These are phyloP conservation scores for Drosophila asahinai DNA, from an alignment of 1,140 invertebrate genomes.

Conservation along the genomic window DNA sequence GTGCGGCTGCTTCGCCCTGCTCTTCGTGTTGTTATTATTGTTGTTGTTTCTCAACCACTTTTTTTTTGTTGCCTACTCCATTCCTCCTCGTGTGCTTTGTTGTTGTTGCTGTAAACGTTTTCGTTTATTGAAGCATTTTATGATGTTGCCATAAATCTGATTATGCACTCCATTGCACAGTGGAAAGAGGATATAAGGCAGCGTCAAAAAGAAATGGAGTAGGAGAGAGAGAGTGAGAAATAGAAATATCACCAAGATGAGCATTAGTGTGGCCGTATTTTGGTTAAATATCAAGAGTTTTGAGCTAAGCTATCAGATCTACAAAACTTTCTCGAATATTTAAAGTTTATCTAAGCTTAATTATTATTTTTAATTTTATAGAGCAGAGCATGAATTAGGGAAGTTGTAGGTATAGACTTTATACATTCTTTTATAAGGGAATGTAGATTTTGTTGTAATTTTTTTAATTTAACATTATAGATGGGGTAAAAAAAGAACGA, in stretches of 20 bases:
- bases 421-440: no score
- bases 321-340: not conserved
- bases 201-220: not conserved
- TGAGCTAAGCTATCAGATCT: no score
- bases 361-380: not conserved
- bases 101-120: slow-evolving; percentile 69
- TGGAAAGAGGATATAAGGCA: slow-evolving; percentile 13
- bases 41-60: slow-evolving; percentile 68
- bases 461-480: no score
- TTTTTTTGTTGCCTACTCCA: slow-evolving; percentile 43
- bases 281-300: not conserved
- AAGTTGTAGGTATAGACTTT: no score
- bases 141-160: slow-evolving; percentile 82
- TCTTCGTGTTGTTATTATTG: slow-evolving; percentile 44
- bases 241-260: not conserved
- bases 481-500: no score
- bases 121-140: slow-evolving; percentile 82
- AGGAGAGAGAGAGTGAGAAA: not conserved
- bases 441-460: no score
- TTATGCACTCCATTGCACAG: slow-evolving; percentile 78
- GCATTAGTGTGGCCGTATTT: slow-evolving; percentile 24
- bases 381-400: not conserved
- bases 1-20: slow-evolving; percentile 64
- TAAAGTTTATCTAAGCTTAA: not conserved
- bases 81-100: slow-evolving; percentile 10